Evolutionary conservation across 1,140 invertebrate species (phyloP), one percentile per base, ranked within the genome.

Genomic region (Cotesia vestalis): DNA sequence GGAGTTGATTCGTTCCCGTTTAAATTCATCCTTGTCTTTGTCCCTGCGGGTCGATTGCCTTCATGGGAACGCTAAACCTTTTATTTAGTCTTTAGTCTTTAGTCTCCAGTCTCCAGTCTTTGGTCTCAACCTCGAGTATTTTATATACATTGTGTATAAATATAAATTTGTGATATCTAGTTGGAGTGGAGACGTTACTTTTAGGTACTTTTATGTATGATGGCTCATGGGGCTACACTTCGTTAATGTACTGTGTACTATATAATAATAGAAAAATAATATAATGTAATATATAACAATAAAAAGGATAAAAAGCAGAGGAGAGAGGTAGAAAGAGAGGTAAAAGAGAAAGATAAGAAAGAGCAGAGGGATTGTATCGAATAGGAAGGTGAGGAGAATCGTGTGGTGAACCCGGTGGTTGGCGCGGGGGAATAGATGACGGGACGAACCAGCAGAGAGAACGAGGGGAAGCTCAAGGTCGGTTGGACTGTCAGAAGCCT

Each of bases 1-100:
- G 52, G 60, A 17, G 53, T 17, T 57, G 76, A 81, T 84, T 83
- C 80, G 78, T 84, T 84, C 80, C 78, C 81, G 81, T 84, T 83
- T 84, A 77, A 74, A 81, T 79, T 78, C 81, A 79, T 78, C 75
- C 73, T 67, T 68, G 72, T 78, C 66, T 61, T 61, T 61, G 59
- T 61, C 59, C 36, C 12, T 52, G 12, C 51, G 46, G 17, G 51
- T 35, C 20, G 14, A 67, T 46, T 64, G n/a, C 40, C 38, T 51
- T 51, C 62, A 67, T 67, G 46, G 51, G 66, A 67, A 55, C n/a
- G 53, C 12, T 55, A 20, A 20, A 55, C 53, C 4, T 55, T 46
- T 46, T 46, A 46, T 46, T 46, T 46, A 46, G 40, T 46, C 40
- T 46, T 8, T 5, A 46, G 11, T 6, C 6, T 9, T 8, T 1